Evolutionary conservation across 2,888 invertebrate genomes (phyloP).

Genomic region (Myathropa florea): DNA sequence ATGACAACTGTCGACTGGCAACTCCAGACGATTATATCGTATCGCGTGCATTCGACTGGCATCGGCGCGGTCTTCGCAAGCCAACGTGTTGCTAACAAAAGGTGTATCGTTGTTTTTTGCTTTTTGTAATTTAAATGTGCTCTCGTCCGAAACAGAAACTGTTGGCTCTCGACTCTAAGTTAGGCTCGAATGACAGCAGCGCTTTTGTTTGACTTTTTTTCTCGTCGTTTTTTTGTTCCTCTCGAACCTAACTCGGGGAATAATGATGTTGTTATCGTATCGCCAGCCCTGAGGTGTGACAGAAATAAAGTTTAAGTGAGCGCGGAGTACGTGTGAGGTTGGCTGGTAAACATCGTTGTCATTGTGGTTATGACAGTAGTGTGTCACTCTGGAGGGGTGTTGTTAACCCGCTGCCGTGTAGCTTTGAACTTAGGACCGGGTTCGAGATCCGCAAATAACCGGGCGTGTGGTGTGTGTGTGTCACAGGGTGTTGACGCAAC

Average conservation of each 20-base stretch:
- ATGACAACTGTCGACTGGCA: constrained; percentile 60
- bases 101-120: constrained; percentile 20
- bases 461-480: neutral
- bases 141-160: constrained; percentile 30
- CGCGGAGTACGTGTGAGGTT: neutral
- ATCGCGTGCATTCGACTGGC: constrained; percentile 45
- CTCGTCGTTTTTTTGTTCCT: neutral
- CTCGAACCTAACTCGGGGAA: neutral
- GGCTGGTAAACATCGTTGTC: neutral
- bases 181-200: constrained; percentile 28
- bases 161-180: constrained; percentile 16
- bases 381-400: neutral
- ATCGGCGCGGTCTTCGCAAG: constrained; percentile 10
- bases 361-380: neutral
- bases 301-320: constrained; percentile 5
- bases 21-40: constrained; percentile 24
- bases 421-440: neutral
- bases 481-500: neutral
- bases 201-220: neutral
- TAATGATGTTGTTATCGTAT: neutral
- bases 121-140: constrained; percentile 51
- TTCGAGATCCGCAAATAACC: neutral
- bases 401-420: neutral
- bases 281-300: neutral
- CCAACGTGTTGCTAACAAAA: constrained; percentile 40